These are phyloP conservation scores for Apamea epomidion DNA, from an alignment of 2,888 invertebrate genomes.

Conservation along the genomic window DNA sequence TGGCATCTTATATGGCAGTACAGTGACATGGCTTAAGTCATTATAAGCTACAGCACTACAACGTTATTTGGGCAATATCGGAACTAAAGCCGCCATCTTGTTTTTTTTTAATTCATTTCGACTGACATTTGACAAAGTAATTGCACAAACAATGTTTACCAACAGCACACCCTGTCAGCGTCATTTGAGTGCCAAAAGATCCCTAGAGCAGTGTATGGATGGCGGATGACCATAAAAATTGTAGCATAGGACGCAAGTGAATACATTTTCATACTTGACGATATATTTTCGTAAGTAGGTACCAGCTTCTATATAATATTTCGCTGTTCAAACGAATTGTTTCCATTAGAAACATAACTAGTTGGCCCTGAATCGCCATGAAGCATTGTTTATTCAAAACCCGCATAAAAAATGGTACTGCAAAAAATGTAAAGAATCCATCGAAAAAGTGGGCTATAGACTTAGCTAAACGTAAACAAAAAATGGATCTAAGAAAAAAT, in stretches of 20 bases:
- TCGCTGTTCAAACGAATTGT: not conserved
- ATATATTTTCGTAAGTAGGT: not conserved
- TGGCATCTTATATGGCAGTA: conserved; percentile 15
- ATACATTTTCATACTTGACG: not conserved
- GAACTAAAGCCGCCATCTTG: not conserved
- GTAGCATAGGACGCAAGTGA: not conserved
- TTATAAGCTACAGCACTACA: not conserved
- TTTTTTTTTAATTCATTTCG: not conserved
- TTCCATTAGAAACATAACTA: conserved; percentile 11
- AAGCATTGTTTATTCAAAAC: conserved; percentile 35
- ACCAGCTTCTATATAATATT: not conserved
- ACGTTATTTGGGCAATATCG: not conserved
- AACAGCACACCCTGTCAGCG: not conserved
- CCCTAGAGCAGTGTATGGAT: not conserved
- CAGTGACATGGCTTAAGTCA: conserved; percentile 15
- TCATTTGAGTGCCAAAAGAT: not conserved
- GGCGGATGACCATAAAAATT: not conserved
- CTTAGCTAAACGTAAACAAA: conserved; percentile 17
- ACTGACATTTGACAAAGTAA: not conserved
- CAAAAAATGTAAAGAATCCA: conserved; percentile 21
- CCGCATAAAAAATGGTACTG: not conserved
- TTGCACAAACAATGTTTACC: not conserved
- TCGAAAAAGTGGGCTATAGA: conserved; percentile 4
- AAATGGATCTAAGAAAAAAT: not conserved
- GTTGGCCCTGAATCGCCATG: conserved; percentile 25